Conservation (phyloP, 2,113 vertebrate species). For the Pionites leucogaster region DNA sequence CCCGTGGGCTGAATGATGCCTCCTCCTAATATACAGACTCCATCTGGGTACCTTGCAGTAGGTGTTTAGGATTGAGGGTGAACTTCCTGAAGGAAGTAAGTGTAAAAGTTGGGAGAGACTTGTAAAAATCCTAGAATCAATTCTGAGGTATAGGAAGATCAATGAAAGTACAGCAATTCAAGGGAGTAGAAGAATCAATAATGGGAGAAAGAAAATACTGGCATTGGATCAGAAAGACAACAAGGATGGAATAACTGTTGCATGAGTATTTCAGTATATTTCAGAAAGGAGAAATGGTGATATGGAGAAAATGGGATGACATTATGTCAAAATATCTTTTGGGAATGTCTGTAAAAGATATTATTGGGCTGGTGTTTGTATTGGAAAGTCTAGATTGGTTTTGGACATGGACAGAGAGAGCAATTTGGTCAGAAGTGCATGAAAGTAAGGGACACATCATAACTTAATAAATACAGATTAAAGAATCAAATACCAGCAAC, state of each 20-base stretch:
- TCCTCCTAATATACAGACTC: background rate
- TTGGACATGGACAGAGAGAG: background rate
- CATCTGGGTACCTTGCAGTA: background rate
- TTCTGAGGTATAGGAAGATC: background rate
- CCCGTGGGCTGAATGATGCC: background rate
- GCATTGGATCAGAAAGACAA: background rate
- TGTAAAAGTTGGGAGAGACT: background rate
- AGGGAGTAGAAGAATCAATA: background rate
- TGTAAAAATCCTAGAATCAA: background rate
- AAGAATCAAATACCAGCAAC: background rate
- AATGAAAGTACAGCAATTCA: background rate
- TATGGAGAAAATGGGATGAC: background rate
- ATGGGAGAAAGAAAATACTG: background rate
- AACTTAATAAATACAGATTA: background rate
- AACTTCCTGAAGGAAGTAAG: background rate
- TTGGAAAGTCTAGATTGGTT: background rate
- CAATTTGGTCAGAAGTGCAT: background rate
- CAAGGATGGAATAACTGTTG: background rate
- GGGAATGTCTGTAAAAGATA: background rate
- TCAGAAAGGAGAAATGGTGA: background rate
- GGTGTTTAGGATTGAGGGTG: background rate
- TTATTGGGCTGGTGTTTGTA: background rate
- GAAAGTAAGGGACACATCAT: background rate
- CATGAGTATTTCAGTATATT: background rate
- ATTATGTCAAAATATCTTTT: background rate